Conservation (phyloP, 2,797 vertebrate genomes). For the Ambastaia sidthimunki region DNA sequence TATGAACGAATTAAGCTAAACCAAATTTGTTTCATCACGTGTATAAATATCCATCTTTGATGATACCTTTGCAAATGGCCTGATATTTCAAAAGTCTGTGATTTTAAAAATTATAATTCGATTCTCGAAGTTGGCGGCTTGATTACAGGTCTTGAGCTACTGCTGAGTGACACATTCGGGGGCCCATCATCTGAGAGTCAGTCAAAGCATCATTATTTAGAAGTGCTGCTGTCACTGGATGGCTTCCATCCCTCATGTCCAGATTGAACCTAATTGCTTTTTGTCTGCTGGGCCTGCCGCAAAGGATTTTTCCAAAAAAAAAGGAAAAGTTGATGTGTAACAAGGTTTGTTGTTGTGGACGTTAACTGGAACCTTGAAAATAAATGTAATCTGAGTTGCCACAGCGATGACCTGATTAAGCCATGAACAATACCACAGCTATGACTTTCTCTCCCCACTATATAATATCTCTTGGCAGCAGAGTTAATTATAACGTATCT, state of each 20-base stretch:
- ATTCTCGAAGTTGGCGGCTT: slow-evolving; percentile 20
- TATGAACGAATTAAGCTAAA: slow-evolving; percentile 28
- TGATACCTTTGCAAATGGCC: neutral
- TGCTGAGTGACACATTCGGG: slow-evolving; percentile 12
- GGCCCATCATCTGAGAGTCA: slow-evolving; percentile 35
- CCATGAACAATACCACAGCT: slow-evolving; percentile 78
- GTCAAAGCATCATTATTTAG: slow-evolving; percentile 50
- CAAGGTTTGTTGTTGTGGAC: slow-evolving; percentile 75
- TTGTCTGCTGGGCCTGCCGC: slow-evolving; percentile 34
- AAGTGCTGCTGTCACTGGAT: slow-evolving; percentile 36
- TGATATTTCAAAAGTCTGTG: neutral
- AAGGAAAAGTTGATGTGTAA: slow-evolving; percentile 70
- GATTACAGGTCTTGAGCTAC: slow-evolving; percentile 6
- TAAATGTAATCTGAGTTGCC: slow-evolving; percentile 86
- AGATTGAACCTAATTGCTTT: slow-evolving; percentile 58
- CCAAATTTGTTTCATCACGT: neutral
- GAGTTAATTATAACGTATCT: slow-evolving; percentile 91
- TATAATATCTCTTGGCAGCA: slow-evolving; percentile 90
- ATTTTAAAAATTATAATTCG: slow-evolving; percentile 25
- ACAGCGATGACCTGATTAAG: slow-evolving; percentile 88
- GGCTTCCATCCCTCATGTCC: slow-evolving; percentile 41
- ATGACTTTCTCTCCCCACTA: slow-evolving; percentile 73
- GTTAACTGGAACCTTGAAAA: slow-evolving; percentile 78
- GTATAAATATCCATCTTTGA: slow-evolving; percentile 7
- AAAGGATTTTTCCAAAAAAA: slow-evolving; percentile 27